Evolutionary conservation across 2,797 vertebrate genomes (phyloP).

Genomic region (Sebastolobus alascanus): DNA sequence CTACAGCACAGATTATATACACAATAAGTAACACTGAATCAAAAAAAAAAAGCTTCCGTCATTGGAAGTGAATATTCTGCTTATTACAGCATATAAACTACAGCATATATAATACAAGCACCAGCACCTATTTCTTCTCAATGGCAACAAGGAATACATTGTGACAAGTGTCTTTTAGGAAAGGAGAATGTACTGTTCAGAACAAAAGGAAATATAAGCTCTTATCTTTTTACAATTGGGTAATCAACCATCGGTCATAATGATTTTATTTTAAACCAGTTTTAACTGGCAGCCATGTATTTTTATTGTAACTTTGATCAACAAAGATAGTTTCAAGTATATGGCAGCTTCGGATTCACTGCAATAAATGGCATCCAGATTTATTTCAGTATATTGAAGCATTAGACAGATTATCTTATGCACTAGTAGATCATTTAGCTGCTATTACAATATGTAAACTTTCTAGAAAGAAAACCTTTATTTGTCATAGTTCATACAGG

Average conservation of each 20-base stretch:
- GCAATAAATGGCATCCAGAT: conserved; percentile 39
- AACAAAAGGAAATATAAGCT: conserved; percentile 2
- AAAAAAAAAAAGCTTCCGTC: not conserved
- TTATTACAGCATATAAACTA: conserved; percentile 28
- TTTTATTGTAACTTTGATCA: conserved; percentile 26
- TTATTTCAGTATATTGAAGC: conserved; percentile 4
- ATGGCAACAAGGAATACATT: conserved; percentile 35
- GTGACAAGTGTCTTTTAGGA: not conserved
- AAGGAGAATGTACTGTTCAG: not conserved
- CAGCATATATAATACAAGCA: conserved; percentile 21
- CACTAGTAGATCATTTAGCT: not conserved
- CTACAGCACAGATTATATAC: conserved; percentile 40
- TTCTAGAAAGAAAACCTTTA: no score
- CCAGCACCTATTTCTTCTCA: conserved; percentile 33
- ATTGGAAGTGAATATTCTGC: not conserved
- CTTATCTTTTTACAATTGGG: conserved; percentile 1
- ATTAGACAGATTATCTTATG: not conserved
- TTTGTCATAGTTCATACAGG: no score
- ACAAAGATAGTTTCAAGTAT: conserved; percentile 30
- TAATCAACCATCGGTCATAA: not conserved
- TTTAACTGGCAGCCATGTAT: conserved; percentile 5
- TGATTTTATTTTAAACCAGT: not conserved
- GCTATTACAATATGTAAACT: not conserved
- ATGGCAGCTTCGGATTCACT: conserved; percentile 56
- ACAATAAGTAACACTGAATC: conserved; percentile 20